Base-by-base conservation (phyloP, 1,140 invertebrate genomes). In the Drosophila punjabiensis region DNA sequence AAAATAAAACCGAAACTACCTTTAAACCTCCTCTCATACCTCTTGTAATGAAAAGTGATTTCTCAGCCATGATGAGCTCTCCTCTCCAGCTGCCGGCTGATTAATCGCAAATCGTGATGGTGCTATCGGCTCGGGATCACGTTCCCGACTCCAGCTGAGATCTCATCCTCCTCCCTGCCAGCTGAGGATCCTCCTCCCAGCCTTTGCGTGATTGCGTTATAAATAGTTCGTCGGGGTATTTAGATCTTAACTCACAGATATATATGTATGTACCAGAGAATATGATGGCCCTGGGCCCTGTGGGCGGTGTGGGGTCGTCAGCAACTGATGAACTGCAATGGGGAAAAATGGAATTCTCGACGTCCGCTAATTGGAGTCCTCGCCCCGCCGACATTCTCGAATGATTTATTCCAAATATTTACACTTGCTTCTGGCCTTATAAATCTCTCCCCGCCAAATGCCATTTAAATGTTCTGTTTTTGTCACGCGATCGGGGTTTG, bases 91-190 rank as follows among this genome's bases (percentile, higher is more conserved):
- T 41, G 48, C 76, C 82, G 79, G 70, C 79, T 90, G 86, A 90
- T 90, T 90, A 90, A 90, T 90, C 86, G 82, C 86, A 65, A 90
- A 86, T 90, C 86, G 86, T 90, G 86, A 88, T 75, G 82, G 67
- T 63, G 82, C 82, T 90, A 90, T 90, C 86, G 76, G 52, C 73
- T 64, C 43, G 73, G 60, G 71, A 90, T 90, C 86, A 90, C 86
- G 86, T 89, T 89, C 76, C 45, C 45, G 61, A 61, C 67, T 68
- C 66, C 41, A 77, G 58, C 73, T 59, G 28, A 76, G 76, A 62
- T 71, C 43, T 45, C 32, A 35, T 35, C 18, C 52, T 28, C 48
- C 4, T 20, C 9, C 33, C 55, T 56, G 55, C 35, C 33, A 37
- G 33, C 33, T 4, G 53, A 14, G 53, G 18, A 56, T 56, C 20